Evolutionary conservation across 1,140 invertebrate genomes (phyloP).

Genomic region (Platyscapa corneri): DNA sequence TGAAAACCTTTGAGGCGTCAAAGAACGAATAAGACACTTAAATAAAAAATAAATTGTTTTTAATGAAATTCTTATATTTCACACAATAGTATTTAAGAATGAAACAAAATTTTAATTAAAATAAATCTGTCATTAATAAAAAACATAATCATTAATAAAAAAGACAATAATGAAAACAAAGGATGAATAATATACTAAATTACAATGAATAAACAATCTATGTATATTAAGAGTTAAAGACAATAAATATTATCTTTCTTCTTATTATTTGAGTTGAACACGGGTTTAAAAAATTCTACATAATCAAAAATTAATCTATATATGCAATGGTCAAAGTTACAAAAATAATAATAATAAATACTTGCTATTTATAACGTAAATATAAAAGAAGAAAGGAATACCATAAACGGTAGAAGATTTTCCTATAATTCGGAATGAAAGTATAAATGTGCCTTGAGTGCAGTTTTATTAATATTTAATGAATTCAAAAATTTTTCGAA

Average conservation of each 20-base stretch:
- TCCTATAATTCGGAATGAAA: constrained; percentile 70
- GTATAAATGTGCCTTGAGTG: constrained; percentile 74
- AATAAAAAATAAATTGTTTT: not conserved
- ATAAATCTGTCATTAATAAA: constrained; percentile 62
- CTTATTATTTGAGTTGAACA: not conserved
- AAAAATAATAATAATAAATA: not conserved
- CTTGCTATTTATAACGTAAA: not conserved
- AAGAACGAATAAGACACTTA: not conserved
- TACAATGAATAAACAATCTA: constrained; percentile 36
- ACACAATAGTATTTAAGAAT: constrained; percentile 68
- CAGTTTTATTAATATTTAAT: constrained; percentile 58
- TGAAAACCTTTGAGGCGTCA: not conserved
- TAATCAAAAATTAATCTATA: not conserved
- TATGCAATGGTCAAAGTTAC: constrained; percentile 18
- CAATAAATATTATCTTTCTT: constrained; percentile 30
- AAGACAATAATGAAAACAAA: constrained; percentile 73
- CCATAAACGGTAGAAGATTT: constrained; percentile 65
- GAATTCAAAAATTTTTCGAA: not conserved
- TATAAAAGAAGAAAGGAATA: constrained; percentile 51
- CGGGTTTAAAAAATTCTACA: no score
- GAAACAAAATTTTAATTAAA: constrained; percentile 42
- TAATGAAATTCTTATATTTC: constrained; percentile 67
- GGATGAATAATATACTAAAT: constrained; percentile 34
- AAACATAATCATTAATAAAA: constrained; percentile 64
- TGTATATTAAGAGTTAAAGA: constrained; percentile 34